These are phyloP conservation scores for Trichechus manatus DNA, from an alignment of 2,113 vertebrate genomes.

Conservation along the genomic window DNA sequence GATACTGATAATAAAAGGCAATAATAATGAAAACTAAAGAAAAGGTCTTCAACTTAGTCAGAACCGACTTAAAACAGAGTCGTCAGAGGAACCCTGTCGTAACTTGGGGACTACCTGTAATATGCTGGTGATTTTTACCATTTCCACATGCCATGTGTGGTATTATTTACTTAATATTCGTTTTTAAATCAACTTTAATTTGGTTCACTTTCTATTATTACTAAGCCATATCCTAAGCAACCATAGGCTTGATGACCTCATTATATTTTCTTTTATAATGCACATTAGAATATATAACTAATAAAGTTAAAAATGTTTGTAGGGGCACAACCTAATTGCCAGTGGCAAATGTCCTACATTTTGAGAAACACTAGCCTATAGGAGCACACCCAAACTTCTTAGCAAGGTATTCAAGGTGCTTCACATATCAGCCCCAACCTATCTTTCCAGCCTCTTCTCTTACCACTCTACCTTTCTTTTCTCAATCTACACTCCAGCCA, in stretches of 20 bases:
- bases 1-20: too few species aligned
- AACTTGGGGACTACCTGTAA: not conserved
- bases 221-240: not conserved
- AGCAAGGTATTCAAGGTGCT: not conserved
- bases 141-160: not conserved
- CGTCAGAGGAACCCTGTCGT: not conserved
- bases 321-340: not conserved
- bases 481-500: not conserved
- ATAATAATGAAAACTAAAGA: not conserved
- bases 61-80: not conserved
- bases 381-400: not conserved
- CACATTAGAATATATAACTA: conserved; percentile 27
- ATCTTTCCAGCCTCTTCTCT: conserved; percentile 35
- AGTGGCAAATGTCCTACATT: not conserved
- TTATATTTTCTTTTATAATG: conserved; percentile 26
- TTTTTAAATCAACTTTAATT: conserved; percentile 59
- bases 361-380: not conserved
- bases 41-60: not conserved
- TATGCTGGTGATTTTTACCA: not conserved
- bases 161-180: conserved; percentile 22
- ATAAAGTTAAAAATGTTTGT: conserved; percentile 14
- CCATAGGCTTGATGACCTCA: conserved; percentile 8
- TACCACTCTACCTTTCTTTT: conserved; percentile 9
- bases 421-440: conserved; percentile 18
- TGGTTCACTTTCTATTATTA: conserved; percentile 32